Conservation (phyloP, 2,888 invertebrate genomes). For the Thereva nobilitata region DNA sequence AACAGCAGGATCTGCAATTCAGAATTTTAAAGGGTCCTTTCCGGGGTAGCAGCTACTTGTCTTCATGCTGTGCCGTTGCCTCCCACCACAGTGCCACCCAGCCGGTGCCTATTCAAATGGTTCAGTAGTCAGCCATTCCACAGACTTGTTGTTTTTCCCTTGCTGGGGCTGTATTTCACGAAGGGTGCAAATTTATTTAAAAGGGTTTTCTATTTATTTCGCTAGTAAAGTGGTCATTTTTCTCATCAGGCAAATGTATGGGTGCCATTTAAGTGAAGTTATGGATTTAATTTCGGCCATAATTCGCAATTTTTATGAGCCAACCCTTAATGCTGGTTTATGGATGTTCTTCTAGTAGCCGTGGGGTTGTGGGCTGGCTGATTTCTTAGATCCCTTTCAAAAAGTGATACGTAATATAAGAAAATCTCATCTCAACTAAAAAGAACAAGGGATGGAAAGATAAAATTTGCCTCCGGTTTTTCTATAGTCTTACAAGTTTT, state of each 20-base stretch:
- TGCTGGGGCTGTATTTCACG: neutral
- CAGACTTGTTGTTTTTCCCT: neutral
- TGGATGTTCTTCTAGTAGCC: constrained; percentile 1
- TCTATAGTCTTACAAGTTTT: constrained; percentile 16
- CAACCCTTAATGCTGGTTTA: constrained; percentile 25
- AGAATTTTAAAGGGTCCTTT: constrained; percentile 8
- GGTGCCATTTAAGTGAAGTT: constrained; percentile 21
- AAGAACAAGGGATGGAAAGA: constrained; percentile 6
- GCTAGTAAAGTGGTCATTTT: constrained; percentile 23
- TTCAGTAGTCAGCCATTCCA: neutral
- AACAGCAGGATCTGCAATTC: constrained; percentile 5
- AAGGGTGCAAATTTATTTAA: constrained; percentile 27
- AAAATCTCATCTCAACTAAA: neutral
- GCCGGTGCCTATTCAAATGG: neutral
- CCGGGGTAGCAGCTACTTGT: constrained; percentile 11
- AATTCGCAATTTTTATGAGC: constrained; percentile 28
- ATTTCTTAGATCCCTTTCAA: neutral
- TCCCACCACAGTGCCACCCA: neutral
- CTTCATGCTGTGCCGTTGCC: constrained; percentile 13
- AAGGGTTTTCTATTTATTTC: constrained; percentile 24
- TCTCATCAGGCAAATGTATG: constrained; percentile 27
- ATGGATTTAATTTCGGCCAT: constrained; percentile 25
- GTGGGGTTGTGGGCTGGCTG: constrained; percentile 9
- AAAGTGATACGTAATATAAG: constrained; percentile 20
- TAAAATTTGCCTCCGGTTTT: neutral